Evolutionary conservation across 2,797 vertebrate genomes (phyloP), one percentile per base, ranked within the genome.

Genomic region (Perdix hodgsoniae): DNA sequence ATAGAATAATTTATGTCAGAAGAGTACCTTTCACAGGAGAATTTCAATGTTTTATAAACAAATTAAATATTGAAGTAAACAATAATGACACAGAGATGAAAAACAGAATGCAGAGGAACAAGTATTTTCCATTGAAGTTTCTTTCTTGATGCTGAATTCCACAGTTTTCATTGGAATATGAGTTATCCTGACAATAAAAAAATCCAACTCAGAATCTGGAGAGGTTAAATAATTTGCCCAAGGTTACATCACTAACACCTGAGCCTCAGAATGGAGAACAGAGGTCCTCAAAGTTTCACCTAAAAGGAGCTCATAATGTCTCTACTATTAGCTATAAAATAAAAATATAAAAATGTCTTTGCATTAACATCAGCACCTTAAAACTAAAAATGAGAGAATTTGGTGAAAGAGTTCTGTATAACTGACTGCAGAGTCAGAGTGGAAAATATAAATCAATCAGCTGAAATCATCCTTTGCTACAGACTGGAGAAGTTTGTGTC

Each of bases 301-400:
- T 93, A 65, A 81, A 88, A 71, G 13, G 10, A 4, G 19, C 39
- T 78, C 94, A 81, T 88, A 82, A 81, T 0, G 0, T 76, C 29
- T 83, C 85, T 52, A 71, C 70, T 44, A 66, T 85, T 89, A 87
- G 76, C 84, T 70, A 47, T 94, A 95, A 95, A 94, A 83, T 67
- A 85, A 86, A 95, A 94, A 71, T 73, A 81, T 79, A 86, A 90
- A 91, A 90, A 64, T 70, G 52, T 79, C 88, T 90, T 87, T 88
- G 37, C 47, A 82, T 92, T 95, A 79, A 79, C 50, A 94, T 70
- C 27, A 79, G 39, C 18, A 81, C 60, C 83, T 95, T 94, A 88
- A 93, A 92, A 67, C 39, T 88, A 10, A 90, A 93, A 90, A 73
- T 82, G 60, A 86, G 64, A 83, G 23, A 73, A 11, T 42, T 54